Evolutionary conservation across 2,888 invertebrate genomes (phyloP).

Genomic region (Fragum fragum): DNA sequence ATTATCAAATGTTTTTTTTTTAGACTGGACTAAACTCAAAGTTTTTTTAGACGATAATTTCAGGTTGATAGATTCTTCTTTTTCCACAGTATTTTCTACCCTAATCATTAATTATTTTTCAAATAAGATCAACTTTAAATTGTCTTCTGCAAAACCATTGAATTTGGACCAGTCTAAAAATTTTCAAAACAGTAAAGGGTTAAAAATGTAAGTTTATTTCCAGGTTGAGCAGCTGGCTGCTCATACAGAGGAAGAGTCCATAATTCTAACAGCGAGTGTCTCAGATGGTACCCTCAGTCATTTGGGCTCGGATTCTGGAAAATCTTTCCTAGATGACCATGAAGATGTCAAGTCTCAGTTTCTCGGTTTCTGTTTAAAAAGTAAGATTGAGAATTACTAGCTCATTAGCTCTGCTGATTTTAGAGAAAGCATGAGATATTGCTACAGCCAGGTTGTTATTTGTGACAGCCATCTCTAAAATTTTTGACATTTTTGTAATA

Average conservation of each 20-base stretch:
- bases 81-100: too few species aligned
- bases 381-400: slow-evolving; percentile 41
- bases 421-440: not conserved
- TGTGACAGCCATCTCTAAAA: not conserved
- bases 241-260: slow-evolving; percentile 43
- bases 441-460: not conserved
- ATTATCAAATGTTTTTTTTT: too few species aligned
- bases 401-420: not conserved
- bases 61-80: too few species aligned
- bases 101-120: too few species aligned
- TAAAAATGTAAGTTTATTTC: not conserved
- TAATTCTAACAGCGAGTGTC: slow-evolving; percentile 41
- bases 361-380: slow-evolving; percentile 54
- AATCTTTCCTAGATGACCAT: slow-evolving; percentile 52
- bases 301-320: slow-evolving; percentile 34
- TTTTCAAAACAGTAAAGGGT: too few species aligned
- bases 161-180: too few species aligned
- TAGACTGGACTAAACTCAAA: too few species aligned
- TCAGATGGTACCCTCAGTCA: slow-evolving; percentile 24
- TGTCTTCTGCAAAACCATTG: too few species aligned
- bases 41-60: too few species aligned
- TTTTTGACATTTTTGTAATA: not conserved
- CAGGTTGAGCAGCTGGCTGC: slow-evolving; percentile 45
- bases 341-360: slow-evolving; percentile 56
- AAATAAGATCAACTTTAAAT: too few species aligned